Evolutionary conservation across 2,797 vertebrate species (phyloP).

Genomic region (Margarornis squamiger): DNA sequence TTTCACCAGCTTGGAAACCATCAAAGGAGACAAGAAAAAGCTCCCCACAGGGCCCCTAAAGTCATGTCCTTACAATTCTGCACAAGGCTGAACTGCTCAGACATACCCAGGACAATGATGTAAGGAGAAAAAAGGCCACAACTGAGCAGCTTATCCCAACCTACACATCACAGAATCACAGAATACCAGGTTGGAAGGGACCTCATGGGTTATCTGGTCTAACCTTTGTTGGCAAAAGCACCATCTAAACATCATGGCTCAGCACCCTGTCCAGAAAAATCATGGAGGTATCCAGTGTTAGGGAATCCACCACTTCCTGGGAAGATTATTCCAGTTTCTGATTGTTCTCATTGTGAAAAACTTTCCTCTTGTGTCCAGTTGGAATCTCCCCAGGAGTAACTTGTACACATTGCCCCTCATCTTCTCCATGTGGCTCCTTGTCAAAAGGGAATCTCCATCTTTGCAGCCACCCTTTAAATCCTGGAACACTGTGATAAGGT

Average conservation of each 20-base stretch:
- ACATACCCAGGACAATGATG: not conserved
- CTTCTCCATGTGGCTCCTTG: not conserved
- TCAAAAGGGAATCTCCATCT: not conserved
- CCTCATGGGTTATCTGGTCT: not conserved
- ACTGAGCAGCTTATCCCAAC: not conserved
- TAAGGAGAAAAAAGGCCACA: too few relatives aligned
- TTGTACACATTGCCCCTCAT: not conserved
- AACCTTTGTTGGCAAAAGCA: not conserved
- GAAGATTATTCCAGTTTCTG: not conserved
- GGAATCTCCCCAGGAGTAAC: not conserved
- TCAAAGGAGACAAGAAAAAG: not conserved
- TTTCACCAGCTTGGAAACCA: not conserved
- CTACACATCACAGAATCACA: not conserved
- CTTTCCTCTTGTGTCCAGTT: accelerated
- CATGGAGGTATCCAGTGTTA: not conserved
- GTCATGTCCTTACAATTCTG: not conserved
- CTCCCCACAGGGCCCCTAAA: not conserved
- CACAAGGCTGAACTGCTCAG: not conserved
- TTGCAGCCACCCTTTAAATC: not conserved
- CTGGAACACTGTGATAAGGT: not conserved
- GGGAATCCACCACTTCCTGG: not conserved
- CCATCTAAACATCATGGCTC: too few relatives aligned
- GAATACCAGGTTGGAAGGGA: not conserved
- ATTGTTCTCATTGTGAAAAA: not conserved
- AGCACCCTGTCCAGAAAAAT: not conserved